A percentile compares a stretch with the other conserved stretches of the same genome.
Conservation (phyloP, 2,113 vertebrate species). For the Leuciscus idus region DNA sequence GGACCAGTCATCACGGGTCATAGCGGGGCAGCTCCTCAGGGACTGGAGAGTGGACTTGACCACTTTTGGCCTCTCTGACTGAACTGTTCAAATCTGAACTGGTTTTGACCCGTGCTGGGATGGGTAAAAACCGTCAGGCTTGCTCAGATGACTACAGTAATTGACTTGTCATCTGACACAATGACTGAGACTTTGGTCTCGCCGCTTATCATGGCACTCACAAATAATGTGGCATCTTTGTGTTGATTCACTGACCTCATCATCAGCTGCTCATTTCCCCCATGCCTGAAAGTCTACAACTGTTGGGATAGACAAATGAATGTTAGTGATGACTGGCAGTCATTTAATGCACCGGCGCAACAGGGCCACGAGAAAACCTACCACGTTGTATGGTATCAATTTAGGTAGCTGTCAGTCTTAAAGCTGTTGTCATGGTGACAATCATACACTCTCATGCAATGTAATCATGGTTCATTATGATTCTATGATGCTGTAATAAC, state of each 20-base stretch:
- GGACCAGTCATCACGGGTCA: conserved; percentile 13
- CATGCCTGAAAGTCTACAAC: conserved; percentile 8
- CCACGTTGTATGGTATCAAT: neutral
- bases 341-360: conserved; percentile 3
- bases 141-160: conserved; percentile 21
- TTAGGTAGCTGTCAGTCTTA: conserved; percentile 15
- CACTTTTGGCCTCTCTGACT: neutral
- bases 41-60: neutral
- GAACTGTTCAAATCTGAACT: conserved; percentile 7
- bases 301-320: conserved; percentile 10
- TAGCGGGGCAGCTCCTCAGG: neutral
- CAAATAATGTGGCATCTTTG: conserved; percentile 22
- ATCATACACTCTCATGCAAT: neutral
- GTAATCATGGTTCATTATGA: conserved; percentile 25
- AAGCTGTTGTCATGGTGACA: conserved; percentile 29
- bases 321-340: conserved; percentile 26
- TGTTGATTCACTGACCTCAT: conserved; percentile 24
- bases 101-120: neutral
- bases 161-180: conserved; percentile 27
- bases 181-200: conserved; percentile 5
- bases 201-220: neutral
- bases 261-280: conserved; percentile 18
- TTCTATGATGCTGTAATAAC: conserved; percentile 15
- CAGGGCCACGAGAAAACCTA: neutral
- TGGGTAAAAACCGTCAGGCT: neutral